These are phyloP conservation scores for Salvelinus namaycush DNA, from an alignment of 2,113 vertebrate species.

Conservation along the genomic window DNA sequence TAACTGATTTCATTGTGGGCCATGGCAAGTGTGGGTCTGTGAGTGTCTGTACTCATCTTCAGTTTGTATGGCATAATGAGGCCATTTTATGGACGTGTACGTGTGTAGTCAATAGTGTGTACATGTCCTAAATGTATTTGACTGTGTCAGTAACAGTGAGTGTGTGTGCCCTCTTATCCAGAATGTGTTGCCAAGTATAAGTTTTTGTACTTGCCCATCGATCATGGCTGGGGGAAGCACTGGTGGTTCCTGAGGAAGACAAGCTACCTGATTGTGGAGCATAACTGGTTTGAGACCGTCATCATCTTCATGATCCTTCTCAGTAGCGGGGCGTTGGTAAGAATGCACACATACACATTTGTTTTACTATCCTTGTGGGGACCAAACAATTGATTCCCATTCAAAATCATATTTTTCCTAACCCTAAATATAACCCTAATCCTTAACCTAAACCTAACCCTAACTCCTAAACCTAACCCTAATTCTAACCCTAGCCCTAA, in stretches of 20 bases:
- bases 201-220: conserved; percentile 90
- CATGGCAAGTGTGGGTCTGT: not conserved
- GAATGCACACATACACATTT: conserved; percentile 34
- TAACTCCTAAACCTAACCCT: too few relatives aligned
- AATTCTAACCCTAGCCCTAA: too few relatives aligned
- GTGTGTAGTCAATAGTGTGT: not conserved
- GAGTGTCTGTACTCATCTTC: not conserved
- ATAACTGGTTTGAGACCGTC: conserved; percentile 99
- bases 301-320: conserved; percentile 99
- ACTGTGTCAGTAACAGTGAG: too few relatives aligned
- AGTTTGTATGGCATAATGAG: not conserved
- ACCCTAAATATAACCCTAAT: too few relatives aligned
- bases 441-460: too few relatives aligned
- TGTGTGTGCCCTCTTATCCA: conserved; percentile 57
- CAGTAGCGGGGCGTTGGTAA: conserved; percentile 95
- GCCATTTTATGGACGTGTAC: not conserved
- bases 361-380: too few relatives aligned
- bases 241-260: conserved; percentile 99
- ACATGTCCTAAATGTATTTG: too few relatives aligned
- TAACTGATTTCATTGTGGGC: not conserved
- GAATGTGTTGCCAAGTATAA: conserved; percentile 91
- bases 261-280: conserved; percentile 96
- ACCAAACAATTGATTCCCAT: too few relatives aligned
- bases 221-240: conserved; percentile 89
- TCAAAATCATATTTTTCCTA: too few relatives aligned